Evolutionary conservation across 2,888 invertebrate species (phyloP).

Genomic region (Sussaba pulchella): DNA sequence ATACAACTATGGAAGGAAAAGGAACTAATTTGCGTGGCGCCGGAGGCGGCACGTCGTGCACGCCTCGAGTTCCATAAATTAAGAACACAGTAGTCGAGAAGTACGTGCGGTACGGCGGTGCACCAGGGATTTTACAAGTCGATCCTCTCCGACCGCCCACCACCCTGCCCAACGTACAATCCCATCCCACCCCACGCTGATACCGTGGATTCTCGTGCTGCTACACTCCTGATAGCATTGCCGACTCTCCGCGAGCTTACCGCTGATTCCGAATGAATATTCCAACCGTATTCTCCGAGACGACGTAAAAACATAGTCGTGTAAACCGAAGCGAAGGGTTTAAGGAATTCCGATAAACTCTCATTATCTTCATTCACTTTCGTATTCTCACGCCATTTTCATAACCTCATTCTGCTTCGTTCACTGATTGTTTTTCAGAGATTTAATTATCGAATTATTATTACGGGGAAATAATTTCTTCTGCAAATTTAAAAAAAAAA

Average conservation of each 20-base stretch:
- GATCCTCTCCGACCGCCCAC: constrained; percentile 1
- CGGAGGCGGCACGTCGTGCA: constrained; percentile 47
- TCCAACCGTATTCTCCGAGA: constrained; percentile 17
- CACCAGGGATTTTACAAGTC: constrained; percentile 25
- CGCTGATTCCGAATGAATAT: constrained; percentile 39
- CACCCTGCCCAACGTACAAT: background rate
- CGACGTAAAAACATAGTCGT: background rate
- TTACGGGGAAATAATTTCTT: too few species aligned
- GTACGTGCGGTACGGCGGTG: constrained; percentile 22
- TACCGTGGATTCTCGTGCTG: background rate
- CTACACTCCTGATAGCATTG: background rate
- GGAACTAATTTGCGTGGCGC: constrained; percentile 51
- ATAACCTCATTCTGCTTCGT: too few species aligned
- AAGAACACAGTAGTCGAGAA: constrained; percentile 34
- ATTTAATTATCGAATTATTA: too few species aligned
- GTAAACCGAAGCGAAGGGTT: background rate
- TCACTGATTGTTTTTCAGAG: too few species aligned
- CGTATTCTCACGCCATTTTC: too few species aligned
- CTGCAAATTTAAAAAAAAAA: too few species aligned
- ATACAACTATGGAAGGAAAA: constrained; percentile 8
- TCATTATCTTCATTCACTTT: too few species aligned
- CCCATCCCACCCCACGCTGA: background rate
- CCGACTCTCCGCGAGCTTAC: constrained; percentile 4
- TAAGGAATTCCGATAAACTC: too few species aligned
- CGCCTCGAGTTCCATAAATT: constrained; percentile 50